These are phyloP conservation scores for Prorops nasuta DNA, from an alignment of 1,140 invertebrate species.

Conservation along the genomic window DNA sequence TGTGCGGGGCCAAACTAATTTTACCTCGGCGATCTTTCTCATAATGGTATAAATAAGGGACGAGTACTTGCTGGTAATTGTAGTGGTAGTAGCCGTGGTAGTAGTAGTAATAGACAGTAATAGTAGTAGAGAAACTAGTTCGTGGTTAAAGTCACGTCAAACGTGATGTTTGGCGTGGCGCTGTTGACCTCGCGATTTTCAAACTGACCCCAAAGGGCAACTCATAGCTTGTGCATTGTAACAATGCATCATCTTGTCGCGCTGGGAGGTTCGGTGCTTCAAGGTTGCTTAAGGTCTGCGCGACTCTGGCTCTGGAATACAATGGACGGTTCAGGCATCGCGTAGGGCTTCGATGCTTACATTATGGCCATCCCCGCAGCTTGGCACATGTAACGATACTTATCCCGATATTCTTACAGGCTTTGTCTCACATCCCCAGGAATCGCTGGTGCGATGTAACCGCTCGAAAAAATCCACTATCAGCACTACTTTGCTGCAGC, in stretches of 20 bases:
- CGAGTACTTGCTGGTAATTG: too few relatives aligned
- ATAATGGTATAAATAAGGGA: too few relatives aligned
- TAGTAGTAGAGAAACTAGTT: too few relatives aligned
- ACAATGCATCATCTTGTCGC: constrained; percentile 42
- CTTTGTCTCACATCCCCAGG: constrained; percentile 27
- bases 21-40: too few relatives aligned
- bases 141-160: too few relatives aligned
- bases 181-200: constrained; percentile 33
- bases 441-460: constrained; percentile 7
- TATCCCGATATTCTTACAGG: constrained; percentile 25
- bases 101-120: too few relatives aligned
- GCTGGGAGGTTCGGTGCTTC: constrained; percentile 35
- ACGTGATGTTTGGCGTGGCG: too few relatives aligned
- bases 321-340: constrained; percentile 34
- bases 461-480: too few relatives aligned
- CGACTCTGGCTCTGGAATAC: constrained; percentile 31
- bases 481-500: too few relatives aligned
- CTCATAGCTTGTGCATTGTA: constrained; percentile 26
- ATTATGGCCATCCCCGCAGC: constrained; percentile 33
- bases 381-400: constrained; percentile 36
- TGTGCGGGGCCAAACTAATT: too few relatives aligned
- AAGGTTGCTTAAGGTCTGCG: constrained; percentile 31
- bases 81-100: too few relatives aligned
- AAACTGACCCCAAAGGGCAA: constrained; percentile 26
- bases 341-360: constrained; percentile 31